phyloP scores from a whole-genome alignment of 2,888 invertebrate species.

The Ophion slaviceki region DNA sequence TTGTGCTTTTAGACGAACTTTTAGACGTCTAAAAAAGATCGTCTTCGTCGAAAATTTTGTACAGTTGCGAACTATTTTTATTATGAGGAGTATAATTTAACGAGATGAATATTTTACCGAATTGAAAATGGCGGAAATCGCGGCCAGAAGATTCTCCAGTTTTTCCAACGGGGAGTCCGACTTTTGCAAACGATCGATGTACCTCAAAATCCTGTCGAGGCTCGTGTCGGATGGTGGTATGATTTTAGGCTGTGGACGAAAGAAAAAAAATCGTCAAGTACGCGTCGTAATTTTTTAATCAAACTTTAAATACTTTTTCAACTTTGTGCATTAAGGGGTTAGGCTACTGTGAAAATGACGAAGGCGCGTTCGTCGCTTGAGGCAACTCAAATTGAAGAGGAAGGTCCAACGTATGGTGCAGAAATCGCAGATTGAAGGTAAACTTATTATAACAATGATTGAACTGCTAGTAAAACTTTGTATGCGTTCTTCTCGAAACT shows the following conservation, averaged over 20 bases:
- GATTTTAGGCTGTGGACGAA: slow-evolving; percentile 86
- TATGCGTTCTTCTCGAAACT: no score
- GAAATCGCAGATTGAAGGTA: no score
- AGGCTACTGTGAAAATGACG: no score
- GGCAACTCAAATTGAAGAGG: no score
- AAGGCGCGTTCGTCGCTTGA: no score
- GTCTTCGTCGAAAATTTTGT: not conserved
- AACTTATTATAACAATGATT: no score
- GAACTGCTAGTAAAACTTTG: no score
- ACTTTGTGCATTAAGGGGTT: no score
- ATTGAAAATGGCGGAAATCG: slow-evolving; percentile 94
- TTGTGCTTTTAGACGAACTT: no score
- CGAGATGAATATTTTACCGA: slow-evolving; percentile 85
- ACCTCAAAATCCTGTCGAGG: slow-evolving; percentile 91
- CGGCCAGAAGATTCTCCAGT: slow-evolving; percentile 94
- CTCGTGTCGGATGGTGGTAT: slow-evolving; percentile 91
- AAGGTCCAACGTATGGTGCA: no score
- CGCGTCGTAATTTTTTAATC: no score
- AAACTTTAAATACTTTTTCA: no score
- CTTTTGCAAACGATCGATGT: slow-evolving; percentile 93
- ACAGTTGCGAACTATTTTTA: not conserved
- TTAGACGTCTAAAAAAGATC: not conserved
- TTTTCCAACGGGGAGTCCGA: slow-evolving; percentile 97
- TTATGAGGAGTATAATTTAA: not conserved
- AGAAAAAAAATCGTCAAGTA: not conserved